A percentile compares a stretch with the other conserved stretches of the same genome.
Conservation (phyloP, 2,888 invertebrate genomes). For the Nemoura dubitans region DNA sequence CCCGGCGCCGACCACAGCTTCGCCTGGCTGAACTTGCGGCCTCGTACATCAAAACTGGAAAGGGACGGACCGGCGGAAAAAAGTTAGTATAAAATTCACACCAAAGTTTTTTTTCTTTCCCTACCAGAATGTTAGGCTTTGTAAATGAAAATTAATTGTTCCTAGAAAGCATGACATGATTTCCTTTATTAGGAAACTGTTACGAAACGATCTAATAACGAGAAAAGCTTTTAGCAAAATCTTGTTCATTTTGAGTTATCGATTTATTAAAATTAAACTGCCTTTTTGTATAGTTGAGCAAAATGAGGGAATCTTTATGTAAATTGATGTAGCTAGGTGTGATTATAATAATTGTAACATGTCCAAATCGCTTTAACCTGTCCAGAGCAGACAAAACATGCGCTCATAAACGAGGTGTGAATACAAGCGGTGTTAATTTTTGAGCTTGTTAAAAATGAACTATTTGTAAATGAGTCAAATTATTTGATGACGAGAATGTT, state of each 20-base stretch:
- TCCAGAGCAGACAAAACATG: not conserved
- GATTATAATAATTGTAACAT: not conserved
- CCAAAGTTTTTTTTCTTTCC: not conserved
- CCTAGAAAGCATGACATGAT: not conserved
- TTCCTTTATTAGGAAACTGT: not conserved
- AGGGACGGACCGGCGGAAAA: conserved; percentile 51
- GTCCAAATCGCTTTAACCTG: not conserved
- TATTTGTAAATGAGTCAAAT: not conserved
- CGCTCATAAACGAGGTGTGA: not conserved
- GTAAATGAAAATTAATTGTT: conserved; percentile 7
- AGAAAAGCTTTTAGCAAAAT: not conserved
- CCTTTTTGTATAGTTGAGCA: not conserved
- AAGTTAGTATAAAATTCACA: not conserved
- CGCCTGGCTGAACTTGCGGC: conserved; percentile 65
- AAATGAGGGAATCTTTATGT: not conserved
- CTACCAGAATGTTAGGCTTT: not conserved
- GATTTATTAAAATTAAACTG: not conserved
- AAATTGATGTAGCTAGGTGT: not conserved
- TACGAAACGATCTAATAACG: not conserved
- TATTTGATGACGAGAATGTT: not conserved
- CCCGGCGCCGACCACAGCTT: conserved; percentile 68
- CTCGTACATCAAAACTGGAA: conserved; percentile 70
- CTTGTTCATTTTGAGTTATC: not conserved
- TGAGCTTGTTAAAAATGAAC: not conserved
- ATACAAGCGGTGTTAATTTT: not conserved